Evolutionary conservation across 2,888 invertebrate genomes (phyloP).

Genomic region (Druceiella hillmani): DNA sequence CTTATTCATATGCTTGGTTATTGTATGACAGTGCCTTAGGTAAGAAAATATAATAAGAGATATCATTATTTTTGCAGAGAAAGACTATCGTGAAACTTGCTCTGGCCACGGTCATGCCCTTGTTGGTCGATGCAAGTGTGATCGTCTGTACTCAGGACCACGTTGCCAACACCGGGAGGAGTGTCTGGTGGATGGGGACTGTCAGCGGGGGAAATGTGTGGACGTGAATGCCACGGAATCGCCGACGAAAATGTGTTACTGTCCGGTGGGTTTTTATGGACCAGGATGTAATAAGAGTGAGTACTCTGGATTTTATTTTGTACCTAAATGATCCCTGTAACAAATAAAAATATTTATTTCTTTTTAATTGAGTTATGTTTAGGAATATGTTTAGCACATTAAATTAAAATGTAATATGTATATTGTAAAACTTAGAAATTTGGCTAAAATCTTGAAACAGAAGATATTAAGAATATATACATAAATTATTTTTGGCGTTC

Average conservation of each 20-base stretch:
- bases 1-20: too few species aligned
- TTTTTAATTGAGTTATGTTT: constrained; percentile 4
- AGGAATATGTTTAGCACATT: constrained; percentile 5
- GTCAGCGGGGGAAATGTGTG: constrained; percentile 84
- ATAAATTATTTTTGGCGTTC: too few species aligned
- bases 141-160: constrained; percentile 72
- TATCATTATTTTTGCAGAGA: constrained; percentile 43
- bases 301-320: constrained; percentile 28
- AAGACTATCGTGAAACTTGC: constrained; percentile 77
- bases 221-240: constrained; percentile 74
- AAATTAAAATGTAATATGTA: too few species aligned
- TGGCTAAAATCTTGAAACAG: too few species aligned
- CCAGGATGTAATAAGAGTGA: constrained; percentile 77
- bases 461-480: too few species aligned
- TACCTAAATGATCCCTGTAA: too few species aligned
- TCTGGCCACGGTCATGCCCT: constrained; percentile 78
- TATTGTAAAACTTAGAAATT: too few species aligned
- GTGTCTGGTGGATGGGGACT: constrained; percentile 79
- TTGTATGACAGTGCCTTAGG: too few species aligned
- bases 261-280: constrained; percentile 85
- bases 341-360: constrained; percentile 4
- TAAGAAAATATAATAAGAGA: too few species aligned
- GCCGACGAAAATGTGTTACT: constrained; percentile 84
- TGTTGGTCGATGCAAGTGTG: constrained; percentile 74
- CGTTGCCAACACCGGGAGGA: constrained; percentile 88